These are phyloP conservation scores for Sebastiscus albofasciatus DNA, from an alignment of 2,797 vertebrate genomes.

Conservation along the genomic window DNA sequence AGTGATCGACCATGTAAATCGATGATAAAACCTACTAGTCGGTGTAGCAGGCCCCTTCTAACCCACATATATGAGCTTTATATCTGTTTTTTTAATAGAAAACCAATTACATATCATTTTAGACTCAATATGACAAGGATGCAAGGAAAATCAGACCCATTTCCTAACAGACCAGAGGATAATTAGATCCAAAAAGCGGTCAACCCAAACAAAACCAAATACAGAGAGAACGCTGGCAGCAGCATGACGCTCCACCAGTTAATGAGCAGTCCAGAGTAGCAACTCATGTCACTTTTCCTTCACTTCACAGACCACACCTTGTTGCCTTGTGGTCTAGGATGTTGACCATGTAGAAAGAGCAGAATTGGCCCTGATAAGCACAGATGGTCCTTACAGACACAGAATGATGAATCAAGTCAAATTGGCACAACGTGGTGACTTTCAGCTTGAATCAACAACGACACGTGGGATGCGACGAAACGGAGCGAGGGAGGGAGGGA, in stretches of 20 bases:
- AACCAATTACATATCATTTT: neutral
- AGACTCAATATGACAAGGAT: neutral
- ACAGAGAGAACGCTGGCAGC: neutral
- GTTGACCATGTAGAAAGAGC: neutral
- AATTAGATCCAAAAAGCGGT: neutral
- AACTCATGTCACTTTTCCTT: neutral
- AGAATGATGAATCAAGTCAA: slow-evolving; percentile 29
- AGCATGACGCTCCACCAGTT: neutral
- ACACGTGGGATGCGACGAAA: neutral
- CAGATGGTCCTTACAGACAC: slow-evolving; percentile 21
- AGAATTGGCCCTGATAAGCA: neutral
- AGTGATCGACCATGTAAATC: no score
- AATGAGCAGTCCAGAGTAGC: neutral
- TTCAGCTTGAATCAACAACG: slow-evolving; percentile 39
- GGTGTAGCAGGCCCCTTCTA: no score
- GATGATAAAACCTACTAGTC: no score
- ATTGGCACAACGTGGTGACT: slow-evolving; percentile 29
- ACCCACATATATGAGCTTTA: no score
- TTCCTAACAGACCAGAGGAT: neutral
- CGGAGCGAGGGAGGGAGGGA: neutral
- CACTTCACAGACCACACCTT: neutral
- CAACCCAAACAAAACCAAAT: neutral
- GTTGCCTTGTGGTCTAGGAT: neutral
- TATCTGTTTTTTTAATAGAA: no score
- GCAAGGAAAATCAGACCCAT: neutral